Evolutionary conservation across 2,113 vertebrate species (phyloP).

Genomic region (Eudyptes chrysolophus): DNA sequence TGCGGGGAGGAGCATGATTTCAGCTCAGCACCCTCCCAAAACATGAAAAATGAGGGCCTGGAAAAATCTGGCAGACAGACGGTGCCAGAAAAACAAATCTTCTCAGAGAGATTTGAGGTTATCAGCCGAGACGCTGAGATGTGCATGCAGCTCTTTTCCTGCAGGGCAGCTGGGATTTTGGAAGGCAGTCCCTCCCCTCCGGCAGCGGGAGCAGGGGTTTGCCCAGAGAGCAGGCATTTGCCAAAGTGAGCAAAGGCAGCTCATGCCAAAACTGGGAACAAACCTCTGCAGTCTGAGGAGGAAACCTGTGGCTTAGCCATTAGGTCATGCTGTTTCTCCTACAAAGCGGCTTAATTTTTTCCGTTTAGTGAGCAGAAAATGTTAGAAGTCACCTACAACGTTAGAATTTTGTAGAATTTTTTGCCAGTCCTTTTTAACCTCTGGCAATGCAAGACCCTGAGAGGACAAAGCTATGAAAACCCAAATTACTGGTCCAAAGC

Average conservation of each 20-base stretch:
- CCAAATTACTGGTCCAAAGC: not conserved
- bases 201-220: not conserved
- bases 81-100: constrained; percentile 12
- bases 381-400: not conserved
- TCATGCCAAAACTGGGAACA: constrained; percentile 4
- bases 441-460: not conserved
- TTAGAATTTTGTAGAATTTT: not conserved
- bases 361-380: constrained; percentile 20
- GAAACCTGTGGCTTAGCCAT: constrained; percentile 28
- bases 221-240: accelerated
- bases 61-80: not conserved
- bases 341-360: not conserved
- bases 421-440: not conserved
- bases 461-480: not conserved
- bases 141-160: constrained; percentile 1
- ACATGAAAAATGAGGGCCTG: not conserved
- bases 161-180: not conserved
- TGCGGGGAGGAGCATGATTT: not conserved
- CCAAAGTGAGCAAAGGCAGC: not conserved
- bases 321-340: constrained; percentile 15
- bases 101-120: not conserved
- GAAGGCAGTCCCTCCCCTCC: not conserved
- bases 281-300: not conserved
- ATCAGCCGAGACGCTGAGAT: not conserved
- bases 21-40: constrained; percentile 4